Conservation (phyloP, 2,888 invertebrate genomes). For the Leptura quadrifasciata region DNA sequence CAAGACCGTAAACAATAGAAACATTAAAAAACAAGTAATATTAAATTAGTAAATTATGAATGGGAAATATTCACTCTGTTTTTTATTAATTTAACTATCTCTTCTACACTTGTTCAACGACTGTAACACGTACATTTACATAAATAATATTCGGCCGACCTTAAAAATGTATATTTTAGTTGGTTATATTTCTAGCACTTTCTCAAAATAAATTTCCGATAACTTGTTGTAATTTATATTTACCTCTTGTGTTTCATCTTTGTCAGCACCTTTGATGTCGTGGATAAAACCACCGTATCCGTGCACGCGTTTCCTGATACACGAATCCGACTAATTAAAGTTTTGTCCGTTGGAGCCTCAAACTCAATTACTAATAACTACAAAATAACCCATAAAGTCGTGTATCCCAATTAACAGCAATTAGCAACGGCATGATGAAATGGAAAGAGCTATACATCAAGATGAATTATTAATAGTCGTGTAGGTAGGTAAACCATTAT, state of each 20-base stretch:
- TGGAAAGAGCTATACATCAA: neutral
- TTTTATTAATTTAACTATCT: no score
- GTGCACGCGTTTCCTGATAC: slow-evolving; percentile 6
- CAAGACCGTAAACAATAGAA: no score
- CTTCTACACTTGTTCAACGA: no score
- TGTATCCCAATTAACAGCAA: slow-evolving; percentile 1
- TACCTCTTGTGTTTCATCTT: neutral
- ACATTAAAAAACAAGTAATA: no score
- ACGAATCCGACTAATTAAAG: slow-evolving; percentile 8
- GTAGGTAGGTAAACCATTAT: neutral
- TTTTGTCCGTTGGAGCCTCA: slow-evolving; percentile 11
- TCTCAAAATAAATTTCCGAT: neutral
- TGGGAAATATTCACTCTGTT: no score
- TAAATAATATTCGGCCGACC: neutral
- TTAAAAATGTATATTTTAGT: neutral
- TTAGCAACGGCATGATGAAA: slow-evolving; percentile 3
- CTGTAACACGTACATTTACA: neutral
- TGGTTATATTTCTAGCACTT: neutral
- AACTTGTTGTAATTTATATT: neutral
- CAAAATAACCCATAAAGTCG: slow-evolving; percentile 19
- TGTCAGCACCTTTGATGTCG: neutral
- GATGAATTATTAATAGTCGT: neutral
- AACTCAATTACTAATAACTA: slow-evolving; percentile 18
- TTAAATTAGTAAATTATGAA: no score
- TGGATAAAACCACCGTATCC: neutral